Evolutionary conservation across 1,140 invertebrate genomes (phyloP), one percentile per base, ranked within the genome.

Genomic region (Polypedilum pembai): DNA sequence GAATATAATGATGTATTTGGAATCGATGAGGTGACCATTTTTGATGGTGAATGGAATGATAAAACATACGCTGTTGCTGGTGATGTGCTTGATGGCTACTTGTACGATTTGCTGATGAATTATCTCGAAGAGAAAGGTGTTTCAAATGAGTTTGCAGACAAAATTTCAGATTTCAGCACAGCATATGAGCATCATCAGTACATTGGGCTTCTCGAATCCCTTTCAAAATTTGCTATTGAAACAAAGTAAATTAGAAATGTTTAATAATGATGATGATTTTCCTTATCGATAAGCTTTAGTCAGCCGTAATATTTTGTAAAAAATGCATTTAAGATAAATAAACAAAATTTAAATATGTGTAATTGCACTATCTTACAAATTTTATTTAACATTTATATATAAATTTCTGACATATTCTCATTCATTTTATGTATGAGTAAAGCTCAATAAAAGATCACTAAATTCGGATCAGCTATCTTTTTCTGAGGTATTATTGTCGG

Each of bases 21-120:
- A 15, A 94, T 96, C 78, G 93, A 95, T 81, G 94, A 95, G 84
- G 85, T 96, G 73, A 89, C 91, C 1, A 85, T 95, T 24, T 94
- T 89, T 79, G 87, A 93, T 78, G 92, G 92, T 24, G 90, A 94
- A 78, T 91, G 89, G 85, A 88, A 88, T 75, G 94, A 95, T 75
- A 91, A 90, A 78, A 86, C 89, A 7, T 97, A 96, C 82, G 88
- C 91, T 2, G 92, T 95, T 40, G 91, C 92, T 76, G 94, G 94
- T 74, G 93, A 95, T 83, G 91, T 95, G 73, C 86, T 96, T 40
- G 94, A 96, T 85, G 93, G 92, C 74, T 94, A 95, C 80, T 83
- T 98, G 24, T 98, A 98, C 80, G 95, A 98, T 82, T 85, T 97
- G 20, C 83, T 98, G 65, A 94, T 98, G 92, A 96, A 96, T 79